Conservation (phyloP, 2,888 invertebrate genomes). For the Hedychridium roseum region DNA sequence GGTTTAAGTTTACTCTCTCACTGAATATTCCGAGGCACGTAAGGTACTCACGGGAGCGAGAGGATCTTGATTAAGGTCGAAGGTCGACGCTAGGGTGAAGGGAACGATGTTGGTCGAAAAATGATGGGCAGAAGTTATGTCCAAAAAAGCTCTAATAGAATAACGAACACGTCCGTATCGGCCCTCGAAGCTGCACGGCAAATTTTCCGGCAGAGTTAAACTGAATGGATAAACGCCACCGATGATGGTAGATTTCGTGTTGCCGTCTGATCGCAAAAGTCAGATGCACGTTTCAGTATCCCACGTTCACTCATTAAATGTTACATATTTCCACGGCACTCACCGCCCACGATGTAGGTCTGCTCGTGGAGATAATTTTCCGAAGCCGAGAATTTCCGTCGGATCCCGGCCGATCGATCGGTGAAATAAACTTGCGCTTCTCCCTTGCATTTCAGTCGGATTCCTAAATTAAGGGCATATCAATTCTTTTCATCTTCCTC, state of each 20-base stretch:
- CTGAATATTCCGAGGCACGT: no score
- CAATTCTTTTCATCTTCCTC: not conserved
- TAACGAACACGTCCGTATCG: slow-evolving; percentile 65
- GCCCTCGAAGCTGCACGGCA: slow-evolving; percentile 62
- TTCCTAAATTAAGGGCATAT: slow-evolving; percentile 32
- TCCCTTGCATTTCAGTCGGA: slow-evolving; percentile 49
- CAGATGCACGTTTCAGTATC: slow-evolving; percentile 10
- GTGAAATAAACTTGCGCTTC: slow-evolving; percentile 53
- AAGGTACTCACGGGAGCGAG: slow-evolving; percentile 53
- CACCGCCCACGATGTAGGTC: slow-evolving; percentile 45
- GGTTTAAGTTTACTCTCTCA: no score
- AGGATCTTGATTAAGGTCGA: slow-evolving; percentile 64
- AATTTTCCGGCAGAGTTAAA: slow-evolving; percentile 61
- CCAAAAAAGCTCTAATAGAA: slow-evolving; percentile 61
- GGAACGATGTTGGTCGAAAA: slow-evolving; percentile 52
- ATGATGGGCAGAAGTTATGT: slow-evolving; percentile 41
- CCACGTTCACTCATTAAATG: slow-evolving; percentile 3
- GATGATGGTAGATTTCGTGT: slow-evolving; percentile 34
- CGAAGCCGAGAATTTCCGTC: slow-evolving; percentile 43
- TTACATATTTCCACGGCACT: no score
- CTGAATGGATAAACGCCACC: slow-evolving; percentile 61
- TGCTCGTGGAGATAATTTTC: slow-evolving; percentile 48
- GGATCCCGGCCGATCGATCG: slow-evolving; percentile 50
- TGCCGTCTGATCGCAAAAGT: slow-evolving; percentile 36
- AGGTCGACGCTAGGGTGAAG: slow-evolving; percentile 63